Evolutionary conservation across 1,140 invertebrate species (phyloP).

Genomic region (Sarcophaga bullata): DNA sequence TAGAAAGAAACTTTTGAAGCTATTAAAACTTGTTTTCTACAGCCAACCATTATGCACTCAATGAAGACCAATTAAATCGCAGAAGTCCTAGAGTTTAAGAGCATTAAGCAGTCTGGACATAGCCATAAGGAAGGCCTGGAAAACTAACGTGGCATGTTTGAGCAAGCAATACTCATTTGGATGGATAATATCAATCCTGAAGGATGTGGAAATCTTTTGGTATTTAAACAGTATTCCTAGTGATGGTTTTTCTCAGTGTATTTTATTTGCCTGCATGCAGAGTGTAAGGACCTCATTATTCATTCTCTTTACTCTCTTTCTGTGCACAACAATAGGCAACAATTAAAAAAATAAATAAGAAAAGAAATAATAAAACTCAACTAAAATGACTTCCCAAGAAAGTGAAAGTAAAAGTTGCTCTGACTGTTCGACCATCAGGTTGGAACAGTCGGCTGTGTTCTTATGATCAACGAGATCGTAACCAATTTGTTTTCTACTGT

Average conservation of each 20-base stretch:
- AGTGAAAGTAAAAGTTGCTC: slow-evolving; percentile 41
- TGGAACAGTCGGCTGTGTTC: background rate
- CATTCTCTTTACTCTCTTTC: background rate
- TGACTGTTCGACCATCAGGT: background rate
- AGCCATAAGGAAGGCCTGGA: too few species aligned
- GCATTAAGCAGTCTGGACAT: too few species aligned
- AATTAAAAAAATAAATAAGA: too few species aligned
- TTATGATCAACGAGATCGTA: slow-evolving; percentile 23
- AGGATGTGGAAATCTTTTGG: too few species aligned
- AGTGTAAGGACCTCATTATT: slow-evolving; percentile 34
- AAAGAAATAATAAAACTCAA: background rate
- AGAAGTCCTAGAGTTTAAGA: too few species aligned
- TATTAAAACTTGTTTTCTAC: too few species aligned
- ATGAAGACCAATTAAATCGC: too few species aligned
- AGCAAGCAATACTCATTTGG: too few species aligned
- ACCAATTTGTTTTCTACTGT: slow-evolving; percentile 6
- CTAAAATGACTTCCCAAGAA: slow-evolving; percentile 31
- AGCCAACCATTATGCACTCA: too few species aligned
- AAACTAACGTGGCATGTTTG: too few species aligned
- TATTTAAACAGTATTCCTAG: background rate
- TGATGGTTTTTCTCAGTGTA: background rate
- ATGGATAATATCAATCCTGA: too few species aligned
- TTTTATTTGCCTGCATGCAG: background rate
- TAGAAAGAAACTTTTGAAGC: too few species aligned
- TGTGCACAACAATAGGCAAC: background rate